phyloP scores from a whole-genome alignment of 2,797 vertebrate species.

The Lutjanus argentimaculatus region DNA sequence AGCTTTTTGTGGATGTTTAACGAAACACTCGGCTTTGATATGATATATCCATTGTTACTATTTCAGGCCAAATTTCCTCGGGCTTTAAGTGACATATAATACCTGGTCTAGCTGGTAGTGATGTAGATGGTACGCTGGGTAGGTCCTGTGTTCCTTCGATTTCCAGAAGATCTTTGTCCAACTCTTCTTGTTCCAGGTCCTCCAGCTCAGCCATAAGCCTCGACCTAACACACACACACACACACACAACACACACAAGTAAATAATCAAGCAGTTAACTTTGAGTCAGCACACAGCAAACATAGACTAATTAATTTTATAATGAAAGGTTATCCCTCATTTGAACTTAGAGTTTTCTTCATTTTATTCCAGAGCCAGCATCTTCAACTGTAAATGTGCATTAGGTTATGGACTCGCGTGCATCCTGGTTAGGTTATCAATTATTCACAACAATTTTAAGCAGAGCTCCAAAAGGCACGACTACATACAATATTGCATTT shows the following conservation, averaged over 20 bases:
- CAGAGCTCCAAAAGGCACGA: background rate
- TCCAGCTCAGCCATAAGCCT: conserved; percentile 96
- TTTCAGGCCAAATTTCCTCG: too few relatives aligned
- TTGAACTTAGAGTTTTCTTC: too few relatives aligned
- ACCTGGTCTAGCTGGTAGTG: conserved; percentile 93
- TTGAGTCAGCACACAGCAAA: too few relatives aligned
- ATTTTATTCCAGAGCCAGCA: background rate
- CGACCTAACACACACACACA: conserved; percentile 85
- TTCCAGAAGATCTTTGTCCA: conserved; percentile 95
- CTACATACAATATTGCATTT: background rate
- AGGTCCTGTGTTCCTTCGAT: conserved; percentile 91
- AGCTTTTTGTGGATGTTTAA: too few relatives aligned
- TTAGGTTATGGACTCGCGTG: background rate
- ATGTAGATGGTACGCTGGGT: conserved; percentile 93
- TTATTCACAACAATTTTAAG: background rate
- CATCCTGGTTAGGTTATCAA: background rate
- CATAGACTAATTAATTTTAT: background rate
- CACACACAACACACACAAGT: conserved; percentile 15
- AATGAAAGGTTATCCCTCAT: too few relatives aligned
- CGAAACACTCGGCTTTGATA: too few relatives aligned
- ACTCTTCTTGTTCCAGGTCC: conserved; percentile 96
- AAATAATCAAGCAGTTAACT: background rate
- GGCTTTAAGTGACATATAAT: fast-evolving
- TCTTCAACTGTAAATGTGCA: too few relatives aligned
- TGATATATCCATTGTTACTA: too few relatives aligned